Base-by-base conservation (phyloP, 2,113 vertebrate species). In the Hydrolagus affinis region DNA sequence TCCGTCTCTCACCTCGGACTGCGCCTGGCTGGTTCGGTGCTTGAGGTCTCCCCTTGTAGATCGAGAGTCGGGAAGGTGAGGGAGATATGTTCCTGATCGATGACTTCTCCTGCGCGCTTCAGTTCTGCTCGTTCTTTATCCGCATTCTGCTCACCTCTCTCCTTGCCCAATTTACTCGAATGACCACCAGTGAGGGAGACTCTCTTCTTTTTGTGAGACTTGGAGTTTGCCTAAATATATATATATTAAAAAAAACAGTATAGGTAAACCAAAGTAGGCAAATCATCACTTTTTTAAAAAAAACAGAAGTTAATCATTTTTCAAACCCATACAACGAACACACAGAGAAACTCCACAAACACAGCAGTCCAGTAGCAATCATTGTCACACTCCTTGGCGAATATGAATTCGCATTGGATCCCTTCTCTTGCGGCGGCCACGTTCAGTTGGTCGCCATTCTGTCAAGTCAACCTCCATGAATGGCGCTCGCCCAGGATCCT, bases 131-230 rank as follows among this genome's bases (percentile, higher is more conserved):
- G 62, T 28, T 83, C 78, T 15, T 83, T 62, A 32, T 66, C 32
- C 62, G 66, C 78, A 66, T 68, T 83, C 78, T 83, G 78, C 28
- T 83, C 78, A 66, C 21, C 32, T 32, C 44, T 44, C 44, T 44
- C 44, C 44, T 83, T 83, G 30, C 23, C 7, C 17, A 30, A 66
- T 83, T 83, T 66, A 66, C 60, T 83, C 30, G 23, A 83, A 28
- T 28, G 62, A 21, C 60, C 28, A 66, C 78, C 78, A 83, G 25
- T 64, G 19, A 66, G 25, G 9, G 60, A 10, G 60, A 7, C 60
- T 32, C 32, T 83, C 78, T 83, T 83, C 78, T 83, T 83, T 83
- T 83, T 83, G 66, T 83, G 62, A 19, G 9, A 9, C 73, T 56
- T 75, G 32, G 73, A 56, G 21, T 14, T 21, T 4, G 32, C 28